phyloP scores from a whole-genome alignment of 1,140 invertebrate species.

The Eriosoma lanigerum region DNA sequence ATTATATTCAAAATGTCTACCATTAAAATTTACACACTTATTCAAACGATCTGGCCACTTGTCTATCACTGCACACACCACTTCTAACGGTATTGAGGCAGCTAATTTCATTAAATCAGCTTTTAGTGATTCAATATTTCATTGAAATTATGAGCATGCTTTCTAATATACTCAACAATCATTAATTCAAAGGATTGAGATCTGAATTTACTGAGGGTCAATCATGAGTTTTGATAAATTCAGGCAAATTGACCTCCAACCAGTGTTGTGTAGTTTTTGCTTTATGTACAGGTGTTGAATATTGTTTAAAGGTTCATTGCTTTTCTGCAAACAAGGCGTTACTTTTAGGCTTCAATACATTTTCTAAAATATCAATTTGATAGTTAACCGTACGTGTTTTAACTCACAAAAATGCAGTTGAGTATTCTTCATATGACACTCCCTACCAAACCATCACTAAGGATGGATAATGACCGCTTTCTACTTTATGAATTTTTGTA shows the following conservation, averaged over 20 bases:
- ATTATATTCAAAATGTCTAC: slow-evolving; percentile 4
- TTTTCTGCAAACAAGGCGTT: no score
- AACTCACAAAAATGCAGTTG: background rate
- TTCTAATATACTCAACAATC: background rate
- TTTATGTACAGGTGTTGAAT: background rate
- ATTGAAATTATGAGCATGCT: background rate
- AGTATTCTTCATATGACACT: background rate
- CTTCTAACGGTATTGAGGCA: background rate
- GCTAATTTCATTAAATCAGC: background rate
- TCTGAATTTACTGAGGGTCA: background rate
- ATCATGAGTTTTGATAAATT: background rate
- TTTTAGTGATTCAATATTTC: background rate
- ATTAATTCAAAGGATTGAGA: no score
- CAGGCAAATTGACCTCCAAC: background rate
- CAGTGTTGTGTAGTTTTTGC: no score
- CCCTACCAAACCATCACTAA: background rate
- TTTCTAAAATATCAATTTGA: no score
- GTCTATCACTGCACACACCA: background rate
- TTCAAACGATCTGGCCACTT: no score
- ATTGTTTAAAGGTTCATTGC: background rate
- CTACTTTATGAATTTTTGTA: background rate
- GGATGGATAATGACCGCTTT: background rate
- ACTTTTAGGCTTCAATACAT: no score
- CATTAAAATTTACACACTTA: background rate
- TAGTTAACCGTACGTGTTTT: background rate